phyloP scores from a whole-genome alignment of 2,113 vertebrate genomes.

The Erythrocebus patas region DNA sequence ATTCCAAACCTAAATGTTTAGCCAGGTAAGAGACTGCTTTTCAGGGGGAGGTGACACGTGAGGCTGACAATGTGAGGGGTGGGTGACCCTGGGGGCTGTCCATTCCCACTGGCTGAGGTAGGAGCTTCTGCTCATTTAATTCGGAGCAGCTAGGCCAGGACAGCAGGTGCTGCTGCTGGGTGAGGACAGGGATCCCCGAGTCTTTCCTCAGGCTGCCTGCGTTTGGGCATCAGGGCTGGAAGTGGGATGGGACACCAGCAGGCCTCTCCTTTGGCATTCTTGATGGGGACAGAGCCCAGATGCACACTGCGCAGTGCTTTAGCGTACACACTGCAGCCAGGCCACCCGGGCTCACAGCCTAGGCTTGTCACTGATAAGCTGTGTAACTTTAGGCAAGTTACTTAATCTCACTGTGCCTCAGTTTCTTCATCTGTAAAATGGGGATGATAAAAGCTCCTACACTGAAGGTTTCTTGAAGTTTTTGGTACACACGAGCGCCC shows the following conservation, averaged over 20 bases:
- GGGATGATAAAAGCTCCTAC: neutral
- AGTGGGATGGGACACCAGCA: neutral
- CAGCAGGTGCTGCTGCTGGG: neutral
- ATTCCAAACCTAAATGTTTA: neutral
- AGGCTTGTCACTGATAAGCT: neutral
- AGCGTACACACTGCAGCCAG: neutral
- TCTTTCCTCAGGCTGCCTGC: neutral
- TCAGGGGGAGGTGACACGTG: neutral
- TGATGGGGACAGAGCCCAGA: neutral
- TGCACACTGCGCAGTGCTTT: neutral
- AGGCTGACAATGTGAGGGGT: neutral
- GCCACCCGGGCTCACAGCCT: neutral
- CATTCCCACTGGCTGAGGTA: neutral
- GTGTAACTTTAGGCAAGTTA: neutral
- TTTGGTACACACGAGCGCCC: accelerated
- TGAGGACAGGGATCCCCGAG: neutral
- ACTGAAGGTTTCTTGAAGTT: neutral
- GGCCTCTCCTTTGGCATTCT: neutral
- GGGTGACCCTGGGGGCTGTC: neutral
- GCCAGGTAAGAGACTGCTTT: neutral
- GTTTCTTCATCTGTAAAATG: neutral
- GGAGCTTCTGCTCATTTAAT: neutral
- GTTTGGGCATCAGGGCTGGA: neutral
- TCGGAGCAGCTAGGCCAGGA: neutral
- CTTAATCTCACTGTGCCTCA: neutral